Evolutionary conservation across 2,888 invertebrate species (phyloP).

Genomic region (Bombylius discolor): DNA sequence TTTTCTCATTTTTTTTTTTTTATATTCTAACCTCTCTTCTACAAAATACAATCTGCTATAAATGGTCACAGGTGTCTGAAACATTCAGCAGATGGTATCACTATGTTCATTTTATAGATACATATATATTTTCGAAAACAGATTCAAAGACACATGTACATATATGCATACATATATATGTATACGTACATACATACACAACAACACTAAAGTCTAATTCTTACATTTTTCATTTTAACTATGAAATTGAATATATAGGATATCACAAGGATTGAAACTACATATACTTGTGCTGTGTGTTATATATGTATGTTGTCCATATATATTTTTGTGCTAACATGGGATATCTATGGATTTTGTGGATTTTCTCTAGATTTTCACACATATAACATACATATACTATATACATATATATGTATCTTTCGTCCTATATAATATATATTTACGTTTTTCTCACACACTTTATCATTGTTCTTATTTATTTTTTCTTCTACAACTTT

Average conservation of each 20-base stretch:
- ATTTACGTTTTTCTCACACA: too few relatives aligned
- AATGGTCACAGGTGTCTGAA: constrained; percentile 16
- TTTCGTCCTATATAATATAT: not conserved
- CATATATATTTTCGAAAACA: too few relatives aligned
- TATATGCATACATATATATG: not conserved
- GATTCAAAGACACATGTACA: not conserved
- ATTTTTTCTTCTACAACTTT: too few relatives aligned
- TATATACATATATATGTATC: too few relatives aligned
- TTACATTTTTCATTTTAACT: too few relatives aligned
- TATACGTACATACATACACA: not conserved
- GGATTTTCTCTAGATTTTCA: constrained; percentile 6
- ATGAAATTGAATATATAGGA: too few relatives aligned
- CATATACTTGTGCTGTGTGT: too few relatives aligned
- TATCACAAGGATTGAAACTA: too few relatives aligned
- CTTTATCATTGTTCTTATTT: too few relatives aligned
- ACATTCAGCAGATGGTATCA: constrained; percentile 15
- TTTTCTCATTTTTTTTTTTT: not conserved
- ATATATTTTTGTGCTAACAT: not conserved
- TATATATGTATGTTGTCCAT: not conserved
- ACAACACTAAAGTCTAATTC: too few relatives aligned
- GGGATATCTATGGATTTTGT: not conserved
- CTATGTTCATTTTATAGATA: not conserved
- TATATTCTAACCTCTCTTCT: constrained; percentile 8
- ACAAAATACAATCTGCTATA: constrained; percentile 4
- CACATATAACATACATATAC: not conserved